Percentiles rank a stretch among this genome's conserved stretches.
These are phyloP conservation scores for Donacobius atricapilla DNA, from an alignment of 2,113 vertebrate species.

Conservation along the genomic window DNA sequence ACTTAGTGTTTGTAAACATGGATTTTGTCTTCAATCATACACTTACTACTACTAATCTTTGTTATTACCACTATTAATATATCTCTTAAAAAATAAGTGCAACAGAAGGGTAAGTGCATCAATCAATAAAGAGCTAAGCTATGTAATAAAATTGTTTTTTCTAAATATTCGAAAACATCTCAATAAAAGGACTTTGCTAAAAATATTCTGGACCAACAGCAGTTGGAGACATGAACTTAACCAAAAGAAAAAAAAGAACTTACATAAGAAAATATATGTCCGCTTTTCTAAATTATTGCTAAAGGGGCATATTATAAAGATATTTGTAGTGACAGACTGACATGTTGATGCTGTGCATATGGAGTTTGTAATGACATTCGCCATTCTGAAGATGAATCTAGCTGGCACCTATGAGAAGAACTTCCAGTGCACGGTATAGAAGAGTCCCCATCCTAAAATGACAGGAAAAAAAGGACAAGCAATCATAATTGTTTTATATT, in stretches of 20 bases:
- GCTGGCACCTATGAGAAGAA: neutral
- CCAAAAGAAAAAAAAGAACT: neutral
- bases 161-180: neutral
- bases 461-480: neutral
- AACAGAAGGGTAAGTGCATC: neutral
- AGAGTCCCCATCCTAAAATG: slow-evolving; percentile 57
- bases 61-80: neutral
- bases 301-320: neutral
- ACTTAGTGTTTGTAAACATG: neutral
- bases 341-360: slow-evolving; percentile 40
- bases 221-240: neutral
- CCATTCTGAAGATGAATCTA: slow-evolving; percentile 36
- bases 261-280: neutral
- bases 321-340: slow-evolving; percentile 12
- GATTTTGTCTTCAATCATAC: neutral
- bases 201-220: neutral
- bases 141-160: neutral
- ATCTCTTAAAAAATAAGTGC: neutral
- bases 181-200: neutral
- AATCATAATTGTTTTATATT: neutral
- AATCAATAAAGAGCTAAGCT: neutral
- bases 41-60: neutral
- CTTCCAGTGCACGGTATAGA: neutral
- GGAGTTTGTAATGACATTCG: slow-evolving; percentile 8
- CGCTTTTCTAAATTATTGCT: neutral